These are phyloP conservation scores for Pseudolycoriella hygida DNA, from an alignment of 2,888 invertebrate species.

Conservation along the genomic window DNA sequence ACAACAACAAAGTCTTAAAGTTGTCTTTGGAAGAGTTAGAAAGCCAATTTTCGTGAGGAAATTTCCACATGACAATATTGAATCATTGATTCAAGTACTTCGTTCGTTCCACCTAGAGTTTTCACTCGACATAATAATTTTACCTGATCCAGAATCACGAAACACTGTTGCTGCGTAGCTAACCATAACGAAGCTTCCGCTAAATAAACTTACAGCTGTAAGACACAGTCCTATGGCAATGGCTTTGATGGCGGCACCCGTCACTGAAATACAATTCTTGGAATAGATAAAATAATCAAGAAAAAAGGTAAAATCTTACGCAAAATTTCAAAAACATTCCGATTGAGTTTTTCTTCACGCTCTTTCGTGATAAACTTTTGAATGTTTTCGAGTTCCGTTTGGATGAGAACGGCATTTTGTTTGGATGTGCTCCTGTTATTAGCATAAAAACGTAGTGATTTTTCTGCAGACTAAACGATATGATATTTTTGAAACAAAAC, in stretches of 20 bases:
- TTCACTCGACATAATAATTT: too few species aligned
- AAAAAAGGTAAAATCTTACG: not conserved
- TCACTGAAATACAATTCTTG: constrained; percentile 2
- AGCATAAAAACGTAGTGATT: constrained; percentile 6
- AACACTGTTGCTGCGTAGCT: constrained; percentile 12
- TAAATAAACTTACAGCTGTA: constrained; percentile 10
- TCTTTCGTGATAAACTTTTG: constrained; percentile 1
- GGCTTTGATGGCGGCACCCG: constrained; percentile 2
- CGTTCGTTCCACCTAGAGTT: too few species aligned
- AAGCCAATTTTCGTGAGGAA: too few species aligned
- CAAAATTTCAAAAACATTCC: not conserved
- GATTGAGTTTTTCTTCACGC: not conserved
- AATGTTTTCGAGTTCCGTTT: constrained; percentile 2
- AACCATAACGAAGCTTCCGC: constrained; percentile 11
- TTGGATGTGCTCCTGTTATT: not conserved
- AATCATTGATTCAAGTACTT: too few species aligned
- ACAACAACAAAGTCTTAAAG: too few species aligned
- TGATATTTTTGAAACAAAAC: too few species aligned
- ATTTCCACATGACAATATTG: too few species aligned
- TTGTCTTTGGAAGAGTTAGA: too few species aligned
- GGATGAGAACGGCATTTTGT: not conserved
- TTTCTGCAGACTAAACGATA: constrained; percentile 5
- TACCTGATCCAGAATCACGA: constrained; percentile 7
- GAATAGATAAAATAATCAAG: too few species aligned
- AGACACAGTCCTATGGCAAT: constrained; percentile 9